Percentiles rank a stretch among this genome's conserved stretches.
Evolutionary conservation across 2,797 vertebrate species (phyloP).

Genomic region (Pachyuromys duprasi): DNA sequence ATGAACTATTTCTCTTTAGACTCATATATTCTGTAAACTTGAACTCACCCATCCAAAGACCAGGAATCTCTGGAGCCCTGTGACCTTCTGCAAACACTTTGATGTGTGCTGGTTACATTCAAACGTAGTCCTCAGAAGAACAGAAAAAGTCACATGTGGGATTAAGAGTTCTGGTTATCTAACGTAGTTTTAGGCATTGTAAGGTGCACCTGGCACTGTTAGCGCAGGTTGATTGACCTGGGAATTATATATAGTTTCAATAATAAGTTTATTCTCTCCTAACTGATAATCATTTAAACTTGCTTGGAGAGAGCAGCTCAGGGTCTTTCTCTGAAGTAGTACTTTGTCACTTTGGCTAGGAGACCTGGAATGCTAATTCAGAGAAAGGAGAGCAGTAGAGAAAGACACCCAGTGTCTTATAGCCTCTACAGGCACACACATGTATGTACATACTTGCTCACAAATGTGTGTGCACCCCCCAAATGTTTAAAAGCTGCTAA

Average conservation of each 20-base stretch:
- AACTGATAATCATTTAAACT: not conserved
- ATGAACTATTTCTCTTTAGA: slow-evolving; percentile 3
- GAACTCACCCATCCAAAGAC: not conserved
- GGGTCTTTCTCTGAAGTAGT: not conserved
- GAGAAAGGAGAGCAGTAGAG: not conserved
- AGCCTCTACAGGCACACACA: not conserved
- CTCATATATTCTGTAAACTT: not conserved
- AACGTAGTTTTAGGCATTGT: not conserved
- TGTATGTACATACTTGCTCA: no score
- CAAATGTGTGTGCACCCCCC: not conserved
- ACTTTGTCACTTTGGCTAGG: not conserved
- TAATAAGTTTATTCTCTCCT: slow-evolving; percentile 47
- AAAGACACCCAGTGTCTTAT: not conserved
- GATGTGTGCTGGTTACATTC: not conserved
- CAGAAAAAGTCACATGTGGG: not conserved
- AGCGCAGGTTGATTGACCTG: not conserved
- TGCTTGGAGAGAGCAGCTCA: slow-evolving; percentile 12
- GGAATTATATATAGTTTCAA: not conserved
- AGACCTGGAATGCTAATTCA: not conserved
- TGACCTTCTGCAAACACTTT: slow-evolving; percentile 20
- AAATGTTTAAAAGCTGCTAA: slow-evolving; percentile 9
- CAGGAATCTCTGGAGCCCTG: not conserved
- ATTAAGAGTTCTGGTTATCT: not conserved
- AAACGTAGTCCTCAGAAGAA: not conserved
- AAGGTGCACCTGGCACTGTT: not conserved